phyloP scores from a whole-genome alignment of 2,888 invertebrate species.

The Siphonodentalium dalli region DNA sequence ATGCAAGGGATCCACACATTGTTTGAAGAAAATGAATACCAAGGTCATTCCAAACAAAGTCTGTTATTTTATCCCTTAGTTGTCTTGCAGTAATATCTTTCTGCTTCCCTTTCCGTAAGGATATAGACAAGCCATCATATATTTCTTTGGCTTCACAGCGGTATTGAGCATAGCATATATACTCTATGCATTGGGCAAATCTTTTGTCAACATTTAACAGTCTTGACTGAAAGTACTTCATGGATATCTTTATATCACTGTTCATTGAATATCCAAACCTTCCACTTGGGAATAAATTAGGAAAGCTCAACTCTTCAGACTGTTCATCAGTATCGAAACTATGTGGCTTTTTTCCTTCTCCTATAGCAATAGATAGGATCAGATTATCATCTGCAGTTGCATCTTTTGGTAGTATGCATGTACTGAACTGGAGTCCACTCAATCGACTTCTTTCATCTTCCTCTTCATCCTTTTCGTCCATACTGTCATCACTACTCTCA shows the following conservation, averaged over 20 bases:
- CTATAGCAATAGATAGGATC: constrained; percentile 17
- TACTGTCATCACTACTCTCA: too few species aligned
- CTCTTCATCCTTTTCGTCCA: constrained; percentile 2
- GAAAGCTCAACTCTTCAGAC: constrained; percentile 24
- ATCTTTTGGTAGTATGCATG: constrained; percentile 24
- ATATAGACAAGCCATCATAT: constrained; percentile 2
- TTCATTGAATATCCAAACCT: constrained; percentile 15
- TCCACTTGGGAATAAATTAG: constrained; percentile 18
- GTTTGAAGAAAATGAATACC: constrained; percentile 30
- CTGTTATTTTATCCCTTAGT: constrained; percentile 13
- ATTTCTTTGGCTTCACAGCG: constrained; percentile 27
- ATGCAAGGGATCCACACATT: constrained; percentile 31
- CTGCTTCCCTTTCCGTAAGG: constrained; percentile 14
- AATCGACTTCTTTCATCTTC: constrained; percentile 10
- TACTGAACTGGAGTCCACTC: constrained; percentile 19
- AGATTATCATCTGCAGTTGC: constrained; percentile 11
- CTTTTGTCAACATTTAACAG: constrained; percentile 22
- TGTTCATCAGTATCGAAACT: constrained; percentile 14
- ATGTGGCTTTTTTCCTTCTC: constrained; percentile 17
- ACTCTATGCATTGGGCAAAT: constrained; percentile 29
- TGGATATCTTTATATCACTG: constrained; percentile 6
- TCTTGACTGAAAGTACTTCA: constrained; percentile 21
- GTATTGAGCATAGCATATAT: constrained; percentile 32
- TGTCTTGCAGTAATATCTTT: constrained; percentile 22
- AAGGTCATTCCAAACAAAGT: constrained; percentile 18